Base-by-base conservation (phyloP, 2,113 vertebrate species). In the Anarhynchus alexandrinus region DNA sequence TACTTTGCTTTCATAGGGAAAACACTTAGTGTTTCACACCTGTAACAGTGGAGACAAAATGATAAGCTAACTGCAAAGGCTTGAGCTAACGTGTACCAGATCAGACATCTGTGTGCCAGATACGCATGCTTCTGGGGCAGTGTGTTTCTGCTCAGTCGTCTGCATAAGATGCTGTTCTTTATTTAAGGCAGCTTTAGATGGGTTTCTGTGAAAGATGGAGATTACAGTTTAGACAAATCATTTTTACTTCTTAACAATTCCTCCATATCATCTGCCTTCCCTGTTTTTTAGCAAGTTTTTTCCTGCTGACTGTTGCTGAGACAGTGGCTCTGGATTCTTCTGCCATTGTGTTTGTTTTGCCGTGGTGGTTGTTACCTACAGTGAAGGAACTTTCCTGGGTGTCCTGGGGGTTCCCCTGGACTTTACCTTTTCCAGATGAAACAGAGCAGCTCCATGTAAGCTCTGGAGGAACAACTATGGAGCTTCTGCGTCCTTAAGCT, bases 31-130 rank as follows among this genome's bases (percentile, higher is more conserved):
- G 11, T 76, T 82, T 80, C 54, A 49, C 25, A n/a, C 64, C 34
- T 77, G 34, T 69, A 67, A 55, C n/a, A 51, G 25, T 34, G 42
- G 38, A 94, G 49, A 27, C 12, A 47, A 83, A 64, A 62, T 17
- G 20, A 4, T 32, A 43, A 54, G 58, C 71, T 71, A 88, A 76
- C 43, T 88, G 51, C 52, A 85, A 59, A 77, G 22, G 20, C 70
- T 65, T 61, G n/a, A 61, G 55, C 59, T 49, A 62, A 3, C 0
- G 1, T 62, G n/a, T 57, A 64, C 43, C 40, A 40, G 43, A 71
- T 61, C n/a, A 86, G 66, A 93, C 89, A 86, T 94, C 83, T 96
- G 89, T 81, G 62, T 69, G 67, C 80, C 93, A 95, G 93, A 92
- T 86, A 79, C 1, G 11, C 43, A n/a, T 65, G 74, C 22, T 81